phyloP scores from a whole-genome alignment of 2,888 invertebrate genomes.

The Mylabris sibirica region DNA sequence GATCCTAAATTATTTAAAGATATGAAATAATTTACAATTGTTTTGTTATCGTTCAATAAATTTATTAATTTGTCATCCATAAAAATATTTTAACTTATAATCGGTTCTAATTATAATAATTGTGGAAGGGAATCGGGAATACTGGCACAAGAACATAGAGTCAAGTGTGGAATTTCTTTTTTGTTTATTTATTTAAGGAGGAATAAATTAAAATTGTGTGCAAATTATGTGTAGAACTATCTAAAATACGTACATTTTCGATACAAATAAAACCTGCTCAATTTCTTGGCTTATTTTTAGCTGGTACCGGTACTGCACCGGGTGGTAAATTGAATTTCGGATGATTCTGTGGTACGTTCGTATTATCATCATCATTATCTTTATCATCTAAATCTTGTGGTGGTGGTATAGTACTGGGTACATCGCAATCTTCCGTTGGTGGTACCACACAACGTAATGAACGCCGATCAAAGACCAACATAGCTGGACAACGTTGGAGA shows the following conservation, averaged over 20 bases:
- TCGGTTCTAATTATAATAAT: conserved; percentile 23
- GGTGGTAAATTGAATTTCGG: conserved; percentile 58
- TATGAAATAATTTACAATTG: conserved; percentile 55
- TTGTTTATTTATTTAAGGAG: background rate
- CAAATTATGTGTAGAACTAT: too few species aligned
- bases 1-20: conserved; percentile 59
- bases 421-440: conserved; percentile 88
- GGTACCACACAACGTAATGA: conserved; percentile 87
- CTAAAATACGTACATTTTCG: too few species aligned
- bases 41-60: background rate
- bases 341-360: conserved; percentile 55
- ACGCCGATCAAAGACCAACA: conserved; percentile 85
- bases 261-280: conserved; percentile 11
- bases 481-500: conserved; percentile 88
- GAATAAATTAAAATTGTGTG: background rate
- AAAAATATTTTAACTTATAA: too few species aligned
- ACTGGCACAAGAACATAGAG: conserved; percentile 37
- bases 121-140: conserved; percentile 22
- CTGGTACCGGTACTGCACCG: conserved; percentile 58
- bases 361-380: conserved; percentile 11
- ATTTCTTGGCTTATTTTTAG: conserved; percentile 44
- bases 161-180: too few species aligned
- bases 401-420: conserved; percentile 78
- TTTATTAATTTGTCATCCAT: too few species aligned
- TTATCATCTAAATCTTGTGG: conserved; percentile 64